phyloP scores from a whole-genome alignment of 1,140 invertebrate species.

The Danaus plexippus region DNA sequence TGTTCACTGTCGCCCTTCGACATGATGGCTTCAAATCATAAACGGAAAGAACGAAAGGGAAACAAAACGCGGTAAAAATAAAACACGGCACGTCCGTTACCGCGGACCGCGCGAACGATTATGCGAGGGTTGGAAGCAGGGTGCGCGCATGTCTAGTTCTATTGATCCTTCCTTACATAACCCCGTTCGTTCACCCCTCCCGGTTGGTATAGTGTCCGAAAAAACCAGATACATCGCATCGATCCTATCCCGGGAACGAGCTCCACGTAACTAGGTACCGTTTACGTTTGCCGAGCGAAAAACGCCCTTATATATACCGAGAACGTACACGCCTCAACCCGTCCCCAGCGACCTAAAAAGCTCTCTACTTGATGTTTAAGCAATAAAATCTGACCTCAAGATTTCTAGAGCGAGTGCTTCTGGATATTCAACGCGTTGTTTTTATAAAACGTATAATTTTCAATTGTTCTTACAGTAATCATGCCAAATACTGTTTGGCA shows the following conservation, averaged over 20 bases:
- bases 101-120: slow-evolving; percentile 56
- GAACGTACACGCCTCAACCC: slow-evolving; percentile 20
- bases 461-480: too few relatives aligned
- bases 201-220: slow-evolving; percentile 67
- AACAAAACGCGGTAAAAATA: slow-evolving; percentile 70
- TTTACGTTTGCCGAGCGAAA: slow-evolving; percentile 16
- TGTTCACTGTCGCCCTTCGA: slow-evolving; percentile 84
- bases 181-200: slow-evolving; percentile 67
- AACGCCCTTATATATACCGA: slow-evolving; percentile 22
- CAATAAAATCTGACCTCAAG: slow-evolving; percentile 35
- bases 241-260: slow-evolving; percentile 51
- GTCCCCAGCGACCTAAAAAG: slow-evolving; percentile 39
- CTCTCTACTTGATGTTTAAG: slow-evolving; percentile 34
- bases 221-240: slow-evolving; percentile 67
- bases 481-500: too few relatives aligned
- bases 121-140: slow-evolving; percentile 36
- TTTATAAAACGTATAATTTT: too few relatives aligned
- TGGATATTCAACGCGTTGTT: not conserved
- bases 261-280: slow-evolving; percentile 38
- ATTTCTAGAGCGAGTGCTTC: slow-evolving; percentile 26
- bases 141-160: slow-evolving; percentile 45
- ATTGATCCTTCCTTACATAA: slow-evolving; percentile 66
- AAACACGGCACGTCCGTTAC: slow-evolving; percentile 51
- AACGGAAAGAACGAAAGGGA: slow-evolving; percentile 71
- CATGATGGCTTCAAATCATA: slow-evolving; percentile 78